Percentiles rank a stretch among this genome's conserved stretches.
Conservation (phyloP, 2,797 vertebrate genomes). For the Cheirogaleus major region DNA sequence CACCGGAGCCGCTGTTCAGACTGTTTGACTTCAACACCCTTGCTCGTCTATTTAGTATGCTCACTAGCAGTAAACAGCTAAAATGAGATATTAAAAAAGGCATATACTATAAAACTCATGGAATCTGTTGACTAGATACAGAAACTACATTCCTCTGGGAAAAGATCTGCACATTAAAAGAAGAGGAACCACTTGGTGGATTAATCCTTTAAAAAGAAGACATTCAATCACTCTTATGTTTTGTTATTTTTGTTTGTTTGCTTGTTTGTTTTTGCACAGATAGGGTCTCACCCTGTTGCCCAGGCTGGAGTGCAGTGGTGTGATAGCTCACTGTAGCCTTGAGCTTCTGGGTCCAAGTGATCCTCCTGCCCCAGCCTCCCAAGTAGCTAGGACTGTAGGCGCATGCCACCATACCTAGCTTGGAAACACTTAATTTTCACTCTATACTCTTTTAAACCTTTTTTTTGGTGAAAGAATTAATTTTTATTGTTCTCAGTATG, state of each 20-base stretch:
- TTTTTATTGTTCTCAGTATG: background rate
- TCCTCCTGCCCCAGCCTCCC: too few relatives aligned
- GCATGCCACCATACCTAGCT: too few relatives aligned
- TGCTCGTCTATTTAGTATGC: background rate
- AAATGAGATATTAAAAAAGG: background rate
- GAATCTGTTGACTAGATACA: background rate
- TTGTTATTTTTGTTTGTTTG: background rate
- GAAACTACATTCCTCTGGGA: background rate
- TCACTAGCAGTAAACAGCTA: background rate
- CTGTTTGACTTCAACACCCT: background rate
- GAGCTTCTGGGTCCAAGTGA: too few relatives aligned
- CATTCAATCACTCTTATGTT: background rate
- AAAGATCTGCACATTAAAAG: background rate
- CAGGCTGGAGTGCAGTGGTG: too few relatives aligned
- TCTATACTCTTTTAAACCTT: too few relatives aligned
- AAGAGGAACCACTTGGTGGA: background rate
- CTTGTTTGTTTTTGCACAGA: background rate
- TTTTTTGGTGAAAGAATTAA: background rate
- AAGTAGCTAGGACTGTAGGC: too few relatives aligned
- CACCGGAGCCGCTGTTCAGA: too few relatives aligned
- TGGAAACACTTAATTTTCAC: too few relatives aligned
- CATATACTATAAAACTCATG: background rate
- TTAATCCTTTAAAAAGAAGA: background rate
- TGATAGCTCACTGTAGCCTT: too few relatives aligned
- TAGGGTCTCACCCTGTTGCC: background rate